Conservation (phyloP, 2,113 vertebrate genomes). For the Pavo muticus region DNA sequence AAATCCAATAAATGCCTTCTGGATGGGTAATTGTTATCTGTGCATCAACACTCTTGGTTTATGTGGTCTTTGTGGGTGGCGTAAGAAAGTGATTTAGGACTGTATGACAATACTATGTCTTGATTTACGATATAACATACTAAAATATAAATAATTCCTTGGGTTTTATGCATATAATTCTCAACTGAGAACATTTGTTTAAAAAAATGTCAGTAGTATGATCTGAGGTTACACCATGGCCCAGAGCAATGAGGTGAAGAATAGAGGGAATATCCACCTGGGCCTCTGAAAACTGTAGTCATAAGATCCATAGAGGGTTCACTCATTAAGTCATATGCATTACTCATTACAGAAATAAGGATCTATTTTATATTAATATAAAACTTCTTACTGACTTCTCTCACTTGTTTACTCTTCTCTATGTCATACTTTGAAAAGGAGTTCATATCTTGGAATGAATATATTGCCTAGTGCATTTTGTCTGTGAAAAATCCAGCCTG, state of each 20-base stretch:
- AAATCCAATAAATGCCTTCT: slow-evolving; percentile 67
- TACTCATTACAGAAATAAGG: neutral
- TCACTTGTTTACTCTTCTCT: neutral
- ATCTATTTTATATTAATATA: neutral
- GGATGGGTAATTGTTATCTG: slow-evolving; percentile 50
- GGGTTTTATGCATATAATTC: neutral
- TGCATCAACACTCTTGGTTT: slow-evolving; percentile 28
- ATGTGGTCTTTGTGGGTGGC: slow-evolving; percentile 9
- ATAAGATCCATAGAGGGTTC: neutral
- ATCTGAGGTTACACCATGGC: neutral
- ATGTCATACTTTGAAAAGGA: neutral
- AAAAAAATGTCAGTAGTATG: neutral
- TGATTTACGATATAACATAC: slow-evolving; percentile 46
- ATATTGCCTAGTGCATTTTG: neutral
- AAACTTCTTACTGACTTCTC: neutral
- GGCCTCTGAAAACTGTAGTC: neutral
- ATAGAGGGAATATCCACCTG: neutral
- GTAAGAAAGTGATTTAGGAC: slow-evolving; percentile 51
- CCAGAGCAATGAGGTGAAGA: neutral
- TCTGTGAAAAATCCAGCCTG: neutral
- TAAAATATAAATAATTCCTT: slow-evolving; percentile 9
- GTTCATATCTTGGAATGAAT: neutral
- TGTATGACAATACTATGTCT: neutral
- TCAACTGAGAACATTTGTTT: neutral
- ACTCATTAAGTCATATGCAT: neutral